A percentile compares a stretch with the other conserved stretches of the same genome.
Evolutionary conservation across 2,888 invertebrate species (phyloP).

Genomic region (Nomada fucata): DNA sequence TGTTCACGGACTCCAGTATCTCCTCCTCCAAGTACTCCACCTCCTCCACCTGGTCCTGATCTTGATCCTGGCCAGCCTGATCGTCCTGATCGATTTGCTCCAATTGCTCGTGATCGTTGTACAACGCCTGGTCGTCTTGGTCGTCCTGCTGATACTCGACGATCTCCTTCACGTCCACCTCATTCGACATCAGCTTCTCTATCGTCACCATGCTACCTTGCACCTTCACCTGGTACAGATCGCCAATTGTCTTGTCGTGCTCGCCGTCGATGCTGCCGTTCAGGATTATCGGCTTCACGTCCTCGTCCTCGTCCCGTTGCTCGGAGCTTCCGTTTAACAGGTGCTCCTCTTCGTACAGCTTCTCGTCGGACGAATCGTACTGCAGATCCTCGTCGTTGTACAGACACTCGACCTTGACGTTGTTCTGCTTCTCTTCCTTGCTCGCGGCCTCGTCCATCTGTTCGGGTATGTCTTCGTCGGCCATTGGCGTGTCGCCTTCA

Average conservation of each 20-base stretch:
- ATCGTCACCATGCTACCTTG: slow-evolving; percentile 77
- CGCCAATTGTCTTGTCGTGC: slow-evolving; percentile 57
- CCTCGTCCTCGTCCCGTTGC: slow-evolving; percentile 47
- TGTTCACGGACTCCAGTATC: slow-evolving; percentile 36
- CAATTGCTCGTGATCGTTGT: slow-evolving; percentile 28
- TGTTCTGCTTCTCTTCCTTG: slow-evolving; percentile 51
- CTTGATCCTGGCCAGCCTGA: slow-evolving; percentile 36
- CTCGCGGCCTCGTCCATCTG: slow-evolving; percentile 54
- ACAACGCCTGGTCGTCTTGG: slow-evolving; percentile 29
- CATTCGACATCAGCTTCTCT: slow-evolving; percentile 70
- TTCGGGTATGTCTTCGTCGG: slow-evolving; percentile 72
- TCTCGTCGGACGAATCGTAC: slow-evolving; percentile 63
- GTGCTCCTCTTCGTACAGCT: slow-evolving; percentile 54
- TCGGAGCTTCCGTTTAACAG: slow-evolving; percentile 45
- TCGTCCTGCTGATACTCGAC: slow-evolving; percentile 48
- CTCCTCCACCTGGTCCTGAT: slow-evolving; percentile 49
- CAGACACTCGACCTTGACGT: slow-evolving; percentile 58
- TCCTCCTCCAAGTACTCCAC: slow-evolving; percentile 67
- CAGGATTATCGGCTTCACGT: slow-evolving; percentile 67
- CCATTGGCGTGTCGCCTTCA: slow-evolving; percentile 77
- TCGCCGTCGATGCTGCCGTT: slow-evolving; percentile 60
- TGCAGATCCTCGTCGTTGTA: slow-evolving; percentile 55
- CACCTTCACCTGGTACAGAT: slow-evolving; percentile 79
- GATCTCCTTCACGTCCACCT: slow-evolving; percentile 19
- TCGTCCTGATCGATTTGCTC: slow-evolving; percentile 18